A percentile compares a stretch with the other conserved stretches of the same genome.
phyloP scores from a whole-genome alignment of 2,888 invertebrate species.

The Lasioglossum malachurum region DNA sequence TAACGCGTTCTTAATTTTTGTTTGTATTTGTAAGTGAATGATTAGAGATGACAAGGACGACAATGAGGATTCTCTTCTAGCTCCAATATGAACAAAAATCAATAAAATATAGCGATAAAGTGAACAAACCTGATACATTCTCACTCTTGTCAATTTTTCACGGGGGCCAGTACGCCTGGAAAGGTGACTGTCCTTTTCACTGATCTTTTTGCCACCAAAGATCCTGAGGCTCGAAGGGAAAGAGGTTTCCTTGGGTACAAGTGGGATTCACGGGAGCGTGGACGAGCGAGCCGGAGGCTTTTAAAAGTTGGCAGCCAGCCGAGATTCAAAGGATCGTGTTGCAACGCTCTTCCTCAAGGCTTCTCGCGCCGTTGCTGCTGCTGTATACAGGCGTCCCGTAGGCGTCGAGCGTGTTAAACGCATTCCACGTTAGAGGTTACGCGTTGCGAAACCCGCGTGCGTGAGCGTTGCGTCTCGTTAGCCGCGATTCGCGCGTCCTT shows the following conservation, averaged over 20 bases:
- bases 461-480: constrained; percentile 80
- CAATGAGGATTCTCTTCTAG: not conserved
- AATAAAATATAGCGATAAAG: not conserved
- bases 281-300: constrained; percentile 59
- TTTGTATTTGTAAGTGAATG: no score
- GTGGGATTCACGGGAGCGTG: constrained; percentile 26
- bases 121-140: not conserved
- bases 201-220: not conserved
- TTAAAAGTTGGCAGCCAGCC: constrained; percentile 81
- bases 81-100: not conserved
- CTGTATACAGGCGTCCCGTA: constrained; percentile 82
- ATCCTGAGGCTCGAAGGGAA: constrained; percentile 18
- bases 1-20: no score
- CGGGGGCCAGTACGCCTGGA: not conserved
- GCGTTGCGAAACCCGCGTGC: constrained; percentile 78
- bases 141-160: not conserved
- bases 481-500: constrained; percentile 83
- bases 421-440: constrained; percentile 84
- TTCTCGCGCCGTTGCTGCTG: constrained; percentile 73
- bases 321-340: constrained; percentile 84
- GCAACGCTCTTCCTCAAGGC: constrained; percentile 84
- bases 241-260: constrained; percentile 36
- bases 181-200: not conserved
- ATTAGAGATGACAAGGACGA: no score
- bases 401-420: constrained; percentile 84